Evolutionary conservation across 2,888 invertebrate genomes (phyloP), one percentile per base, ranked within the genome.

Genomic region (Atrina japonica): DNA sequence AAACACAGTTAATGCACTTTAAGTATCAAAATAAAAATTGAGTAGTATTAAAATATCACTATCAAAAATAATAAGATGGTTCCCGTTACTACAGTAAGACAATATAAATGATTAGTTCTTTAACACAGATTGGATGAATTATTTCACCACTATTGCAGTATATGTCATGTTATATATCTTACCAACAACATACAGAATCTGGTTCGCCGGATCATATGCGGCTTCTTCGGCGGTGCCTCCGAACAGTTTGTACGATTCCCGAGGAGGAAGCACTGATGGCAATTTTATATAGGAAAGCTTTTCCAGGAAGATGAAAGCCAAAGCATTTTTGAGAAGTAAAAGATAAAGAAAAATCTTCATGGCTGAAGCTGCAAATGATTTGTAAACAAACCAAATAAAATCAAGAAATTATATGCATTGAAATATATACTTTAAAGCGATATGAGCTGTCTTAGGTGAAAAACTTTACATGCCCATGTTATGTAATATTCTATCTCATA

Each of bases 131-230:
- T n/a, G n/a, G n/a, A n/a, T n/a, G n/a, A n/a, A n/a, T n/a, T n/a
- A n/a, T n/a, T n/a, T n/a, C n/a, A n/a, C n/a, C n/a, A n/a, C n/a
- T n/a, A n/a, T n/a, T n/a, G n/a, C n/a, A n/a, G 45, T 43, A 43
- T n/a, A 3, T 16, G 14, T 30, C 41, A 43, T 21, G n/a, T 9
- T n/a, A 45, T n/a, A 60, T 35, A 35, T 11, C 76, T 55, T 72
- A 79, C 82, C 82, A 9, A 79, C 67, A 35, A 82, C 76, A 40
- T 82, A 82, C 1, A 82, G 23, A 14, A 82, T 78, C 30, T 75
- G 58, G 41, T 77, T 70, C 14, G 67, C 53, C 7, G 55, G 63
- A 35, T 83, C 82, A 55, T 79, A 83, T 1, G 81, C 82, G 1
- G 76, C 77, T 27, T 77, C 79, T 21, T 74, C 75, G 0, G 82